Evolutionary conservation across 2,888 invertebrate genomes (phyloP).

Genomic region (Myathropa florea): DNA sequence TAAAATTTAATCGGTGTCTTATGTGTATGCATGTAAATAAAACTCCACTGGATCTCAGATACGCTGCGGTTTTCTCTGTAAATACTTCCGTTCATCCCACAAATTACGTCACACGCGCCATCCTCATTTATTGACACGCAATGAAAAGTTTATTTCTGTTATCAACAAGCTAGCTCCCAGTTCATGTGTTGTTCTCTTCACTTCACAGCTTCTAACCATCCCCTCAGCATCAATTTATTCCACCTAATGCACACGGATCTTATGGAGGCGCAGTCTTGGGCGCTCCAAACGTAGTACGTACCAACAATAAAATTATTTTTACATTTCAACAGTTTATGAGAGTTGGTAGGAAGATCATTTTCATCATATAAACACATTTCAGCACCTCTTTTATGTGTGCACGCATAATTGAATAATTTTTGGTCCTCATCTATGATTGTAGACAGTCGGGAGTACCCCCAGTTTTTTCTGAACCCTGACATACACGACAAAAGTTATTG

Average conservation of each 20-base stretch:
- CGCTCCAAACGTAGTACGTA: not conserved
- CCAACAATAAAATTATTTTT: conserved; percentile 36
- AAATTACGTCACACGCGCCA: not conserved
- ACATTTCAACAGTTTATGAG: conserved; percentile 26
- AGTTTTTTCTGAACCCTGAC: not conserved
- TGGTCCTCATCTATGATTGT: not conserved
- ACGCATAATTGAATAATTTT: conserved; percentile 29
- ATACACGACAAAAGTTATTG: not conserved
- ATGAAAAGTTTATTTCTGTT: conserved; percentile 22
- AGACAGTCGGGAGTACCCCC: not conserved
- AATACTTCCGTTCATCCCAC: not conserved
- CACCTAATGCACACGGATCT: conserved; percentile 11
- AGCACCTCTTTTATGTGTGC: conserved; percentile 2
- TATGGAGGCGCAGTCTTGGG: not conserved
- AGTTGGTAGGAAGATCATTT: not conserved
- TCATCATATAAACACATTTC: conserved; percentile 9
- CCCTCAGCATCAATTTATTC: not conserved
- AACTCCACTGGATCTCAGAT: not conserved
- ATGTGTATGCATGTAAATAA: not conserved
- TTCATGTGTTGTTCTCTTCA: conserved; percentile 3
- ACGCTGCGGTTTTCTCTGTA: not conserved
- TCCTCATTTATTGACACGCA: conserved; percentile 22
- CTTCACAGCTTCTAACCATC: not conserved
- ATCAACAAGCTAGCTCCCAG: conserved; percentile 5
- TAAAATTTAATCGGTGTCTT: not conserved